Evolutionary conservation across 2,797 vertebrate species (phyloP).

Genomic region (Bradypodion pumilum): DNA sequence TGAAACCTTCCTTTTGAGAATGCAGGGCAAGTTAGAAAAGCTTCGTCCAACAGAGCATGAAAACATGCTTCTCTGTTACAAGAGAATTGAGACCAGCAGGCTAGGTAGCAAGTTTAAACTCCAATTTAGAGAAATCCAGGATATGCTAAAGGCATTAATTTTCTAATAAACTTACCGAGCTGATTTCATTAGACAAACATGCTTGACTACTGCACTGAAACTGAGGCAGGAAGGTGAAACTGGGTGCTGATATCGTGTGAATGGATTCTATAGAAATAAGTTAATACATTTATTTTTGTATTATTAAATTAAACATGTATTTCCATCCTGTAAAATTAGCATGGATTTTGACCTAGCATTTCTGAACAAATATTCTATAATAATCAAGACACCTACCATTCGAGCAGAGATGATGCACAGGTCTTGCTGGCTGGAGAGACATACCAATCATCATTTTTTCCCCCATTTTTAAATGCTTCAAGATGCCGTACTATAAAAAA

Average conservation of each 20-base stretch:
- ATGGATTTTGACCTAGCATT: background rate
- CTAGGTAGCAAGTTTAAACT: background rate
- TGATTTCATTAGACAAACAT: slow-evolving; percentile 68
- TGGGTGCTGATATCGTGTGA: slow-evolving; percentile 57
- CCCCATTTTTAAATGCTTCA: slow-evolving; percentile 74
- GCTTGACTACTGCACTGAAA: slow-evolving; percentile 65
- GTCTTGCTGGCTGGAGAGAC: slow-evolving; percentile 77
- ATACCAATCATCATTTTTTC: slow-evolving; percentile 76
- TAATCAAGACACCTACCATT: slow-evolving; percentile 64
- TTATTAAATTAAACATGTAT: background rate
- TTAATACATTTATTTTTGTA: background rate
- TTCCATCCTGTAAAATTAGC: background rate
- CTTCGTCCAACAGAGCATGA: background rate
- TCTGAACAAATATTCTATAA: background rate
- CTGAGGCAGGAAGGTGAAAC: slow-evolving; percentile 67
- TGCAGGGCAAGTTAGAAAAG: background rate
- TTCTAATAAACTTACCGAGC: slow-evolving; percentile 70
- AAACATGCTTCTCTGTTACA: background rate
- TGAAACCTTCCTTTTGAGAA: background rate
- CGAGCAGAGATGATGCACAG: slow-evolving; percentile 69
- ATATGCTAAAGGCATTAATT: slow-evolving; percentile 3
- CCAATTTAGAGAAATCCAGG: background rate
- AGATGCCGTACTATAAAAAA: slow-evolving; percentile 67
- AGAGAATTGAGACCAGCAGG: background rate
- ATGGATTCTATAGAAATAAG: slow-evolving; percentile 42